Evolutionary conservation across 2,888 invertebrate species (phyloP).

Genomic region (Linnaemya tessellans): DNA sequence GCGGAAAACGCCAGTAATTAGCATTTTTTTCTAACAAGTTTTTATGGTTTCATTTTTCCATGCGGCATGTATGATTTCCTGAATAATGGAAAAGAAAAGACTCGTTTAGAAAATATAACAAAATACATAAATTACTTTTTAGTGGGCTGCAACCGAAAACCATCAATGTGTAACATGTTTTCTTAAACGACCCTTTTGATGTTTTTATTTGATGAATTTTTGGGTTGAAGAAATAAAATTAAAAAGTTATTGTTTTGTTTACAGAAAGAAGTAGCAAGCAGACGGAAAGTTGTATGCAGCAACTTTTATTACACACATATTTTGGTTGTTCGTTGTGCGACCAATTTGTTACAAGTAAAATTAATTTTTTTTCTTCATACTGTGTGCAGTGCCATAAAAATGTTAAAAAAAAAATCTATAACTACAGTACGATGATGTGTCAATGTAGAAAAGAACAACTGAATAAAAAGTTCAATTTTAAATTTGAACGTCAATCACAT

Average conservation of each 20-base stretch:
- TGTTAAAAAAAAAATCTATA: constrained; percentile 10
- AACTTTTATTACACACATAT: not conserved
- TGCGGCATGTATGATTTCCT: not conserved
- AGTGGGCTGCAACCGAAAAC: constrained; percentile 66
- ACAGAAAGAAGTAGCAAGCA: constrained; percentile 19
- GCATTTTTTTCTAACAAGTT: constrained; percentile 53
- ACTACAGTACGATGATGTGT: not conserved
- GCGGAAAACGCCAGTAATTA: constrained; percentile 56
- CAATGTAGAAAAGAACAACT: not conserved
- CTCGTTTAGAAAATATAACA: constrained; percentile 25
- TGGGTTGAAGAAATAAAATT: constrained; percentile 23
- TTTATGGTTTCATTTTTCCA: constrained; percentile 33
- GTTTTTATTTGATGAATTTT: constrained; percentile 45
- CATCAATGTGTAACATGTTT: constrained; percentile 68
- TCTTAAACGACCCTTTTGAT: constrained; percentile 64
- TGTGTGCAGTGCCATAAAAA: constrained; percentile 40
- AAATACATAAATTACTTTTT: constrained; percentile 66
- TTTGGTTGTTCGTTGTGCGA: constrained; percentile 6
- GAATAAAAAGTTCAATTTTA: constrained; percentile 59
- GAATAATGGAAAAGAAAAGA: constrained; percentile 23
- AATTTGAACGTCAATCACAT: constrained; percentile 66
- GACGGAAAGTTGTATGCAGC: constrained; percentile 38
- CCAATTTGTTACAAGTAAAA: constrained; percentile 61
- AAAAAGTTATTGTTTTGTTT: constrained; percentile 6
- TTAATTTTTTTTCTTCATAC: constrained; percentile 26